Evolutionary conservation across 2,888 invertebrate species (phyloP).

Genomic region (Agrypnus murinus): DNA sequence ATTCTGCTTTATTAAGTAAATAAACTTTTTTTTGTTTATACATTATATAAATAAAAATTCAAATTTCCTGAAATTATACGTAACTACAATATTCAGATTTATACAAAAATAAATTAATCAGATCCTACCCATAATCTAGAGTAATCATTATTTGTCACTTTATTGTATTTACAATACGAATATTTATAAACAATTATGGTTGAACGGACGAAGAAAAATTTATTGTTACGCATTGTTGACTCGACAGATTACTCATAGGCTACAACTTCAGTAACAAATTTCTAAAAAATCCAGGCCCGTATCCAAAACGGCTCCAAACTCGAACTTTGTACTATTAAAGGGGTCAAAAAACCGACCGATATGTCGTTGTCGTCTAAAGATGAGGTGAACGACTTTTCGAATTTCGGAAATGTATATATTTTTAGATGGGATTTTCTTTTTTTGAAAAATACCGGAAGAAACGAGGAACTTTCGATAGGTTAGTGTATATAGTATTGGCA

Average conservation of each 20-base stretch:
- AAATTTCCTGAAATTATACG: too few species aligned
- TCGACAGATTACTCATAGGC: neutral
- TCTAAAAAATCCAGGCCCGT: slow-evolving; percentile 24
- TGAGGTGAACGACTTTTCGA: slow-evolving; percentile 31
- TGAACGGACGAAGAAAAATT: slow-evolving; percentile 8
- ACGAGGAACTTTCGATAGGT: neutral
- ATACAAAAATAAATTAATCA: too few species aligned
- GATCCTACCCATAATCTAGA: too few species aligned
- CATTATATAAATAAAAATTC: neutral
- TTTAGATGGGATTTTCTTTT: neutral
- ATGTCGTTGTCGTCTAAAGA: slow-evolving; percentile 1
- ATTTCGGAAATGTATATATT: slow-evolving; percentile 15
- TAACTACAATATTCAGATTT: too few species aligned
- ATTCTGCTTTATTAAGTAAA: neutral
- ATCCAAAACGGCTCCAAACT: neutral
- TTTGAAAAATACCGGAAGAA: slow-evolving; percentile 20
- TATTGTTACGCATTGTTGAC: neutral
- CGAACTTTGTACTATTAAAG: slow-evolving; percentile 15
- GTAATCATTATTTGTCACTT: too few species aligned
- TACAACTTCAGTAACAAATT: neutral
- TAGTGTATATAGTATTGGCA: neutral
- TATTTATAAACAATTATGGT: neutral
- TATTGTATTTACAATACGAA: too few species aligned
- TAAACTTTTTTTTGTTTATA: slow-evolving; percentile 16
- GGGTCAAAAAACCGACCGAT: slow-evolving; percentile 29